Evolutionary conservation across 2,797 vertebrate species (phyloP).

Genomic region (Hyperoplus lanceolatus): DNA sequence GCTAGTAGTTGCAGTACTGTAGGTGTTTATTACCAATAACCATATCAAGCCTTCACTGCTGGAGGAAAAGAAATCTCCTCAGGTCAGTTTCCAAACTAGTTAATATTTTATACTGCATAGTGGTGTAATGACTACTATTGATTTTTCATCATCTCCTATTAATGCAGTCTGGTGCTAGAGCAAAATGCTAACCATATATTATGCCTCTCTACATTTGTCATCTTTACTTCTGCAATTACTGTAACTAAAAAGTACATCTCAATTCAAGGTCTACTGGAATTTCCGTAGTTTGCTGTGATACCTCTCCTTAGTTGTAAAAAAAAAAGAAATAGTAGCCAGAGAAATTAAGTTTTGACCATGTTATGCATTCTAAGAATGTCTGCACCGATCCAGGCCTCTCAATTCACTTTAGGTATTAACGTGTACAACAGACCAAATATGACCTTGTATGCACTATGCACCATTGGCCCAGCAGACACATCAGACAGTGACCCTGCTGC

Average conservation of each 20-base stretch:
- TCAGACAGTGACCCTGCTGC: slow-evolving; percentile 55
- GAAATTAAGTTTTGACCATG: slow-evolving; percentile 4
- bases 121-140: slow-evolving; percentile 84
- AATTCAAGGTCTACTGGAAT: slow-evolving; percentile 50
- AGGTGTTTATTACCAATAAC: slow-evolving; percentile 81
- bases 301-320: background rate
- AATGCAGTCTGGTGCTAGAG: slow-evolving; percentile 81
- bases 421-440: slow-evolving; percentile 41
- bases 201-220: slow-evolving; percentile 58
- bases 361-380: slow-evolving; percentile 12
- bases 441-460: slow-evolving; percentile 47
- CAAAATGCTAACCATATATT: slow-evolving; percentile 81
- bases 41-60: slow-evolving; percentile 58
- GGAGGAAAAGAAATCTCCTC: slow-evolving; percentile 70
- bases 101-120: slow-evolving; percentile 85
- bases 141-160: slow-evolving; percentile 88
- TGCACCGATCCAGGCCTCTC: slow-evolving; percentile 16
- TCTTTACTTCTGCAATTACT: slow-evolving; percentile 61
- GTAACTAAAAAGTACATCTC: slow-evolving; percentile 59
- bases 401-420: slow-evolving; percentile 40
- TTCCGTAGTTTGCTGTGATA: slow-evolving; percentile 29
- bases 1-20: slow-evolving; percentile 62
- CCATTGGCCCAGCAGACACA: slow-evolving; percentile 38
- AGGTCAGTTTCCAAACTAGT: slow-evolving; percentile 84
- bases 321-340: background rate